These are phyloP conservation scores for Hydractinia echinata DNA, from an alignment of 30 jellyfish, hydroid and myxozoan species.

Conservation along the genomic window DNA sequence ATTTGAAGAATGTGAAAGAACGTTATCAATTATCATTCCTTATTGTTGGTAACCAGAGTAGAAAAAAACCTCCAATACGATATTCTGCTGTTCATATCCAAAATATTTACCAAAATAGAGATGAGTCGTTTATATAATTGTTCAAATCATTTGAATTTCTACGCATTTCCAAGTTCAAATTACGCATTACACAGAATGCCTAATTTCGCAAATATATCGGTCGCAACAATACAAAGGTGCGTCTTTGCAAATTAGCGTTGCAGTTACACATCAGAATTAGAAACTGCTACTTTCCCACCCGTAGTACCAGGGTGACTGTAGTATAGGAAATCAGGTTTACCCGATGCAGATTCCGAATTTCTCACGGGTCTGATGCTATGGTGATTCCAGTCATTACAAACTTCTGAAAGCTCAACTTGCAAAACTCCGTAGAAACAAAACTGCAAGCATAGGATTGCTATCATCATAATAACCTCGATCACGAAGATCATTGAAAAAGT, in stretches of 20 bases:
- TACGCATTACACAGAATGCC: background rate
- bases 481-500: conserved; percentile 29
- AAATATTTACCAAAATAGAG: background rate
- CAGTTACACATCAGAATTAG: background rate
- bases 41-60: no score
- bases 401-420: conserved; percentile 36
- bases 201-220: background rate
- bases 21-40: no score
- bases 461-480: conserved; percentile 24
- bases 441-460: conserved; percentile 24
- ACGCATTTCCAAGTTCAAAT: background rate
- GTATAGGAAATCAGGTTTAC: conserved; percentile 14
- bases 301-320: background rate
- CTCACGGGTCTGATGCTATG: conserved; percentile 18
- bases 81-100: no score
- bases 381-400: conserved; percentile 16
- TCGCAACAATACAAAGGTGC: background rate
- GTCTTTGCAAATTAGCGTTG: background rate
- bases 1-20: no score
- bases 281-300: background rate
- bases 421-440: conserved; percentile 33
- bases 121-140: background rate
- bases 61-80: no score
- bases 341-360: conserved; percentile 26
- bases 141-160: background rate